Evolutionary conservation across 2,888 invertebrate genomes (phyloP).

Genomic region (Noctua janthe): DNA sequence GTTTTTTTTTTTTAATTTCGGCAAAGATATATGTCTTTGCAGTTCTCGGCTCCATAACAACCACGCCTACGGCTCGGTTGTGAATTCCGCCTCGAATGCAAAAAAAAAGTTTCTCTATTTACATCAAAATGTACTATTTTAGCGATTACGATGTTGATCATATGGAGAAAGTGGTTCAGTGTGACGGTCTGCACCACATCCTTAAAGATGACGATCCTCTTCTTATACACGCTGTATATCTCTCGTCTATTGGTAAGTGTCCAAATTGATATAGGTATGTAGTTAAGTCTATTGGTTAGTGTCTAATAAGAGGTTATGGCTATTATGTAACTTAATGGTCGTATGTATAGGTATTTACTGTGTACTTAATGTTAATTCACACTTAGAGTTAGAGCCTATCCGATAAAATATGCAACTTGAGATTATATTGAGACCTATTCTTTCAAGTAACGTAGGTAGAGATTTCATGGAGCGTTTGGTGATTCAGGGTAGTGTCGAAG

Average conservation of each 20-base stretch:
- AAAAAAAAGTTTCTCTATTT: too few relatives aligned
- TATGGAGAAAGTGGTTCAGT: not conserved
- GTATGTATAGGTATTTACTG: not conserved
- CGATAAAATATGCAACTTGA: not conserved
- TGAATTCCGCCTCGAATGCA: too few relatives aligned
- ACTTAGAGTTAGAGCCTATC: not conserved
- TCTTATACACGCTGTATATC: not conserved
- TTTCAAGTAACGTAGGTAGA: not conserved
- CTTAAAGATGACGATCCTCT: not conserved
- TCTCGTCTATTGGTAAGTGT: slow-evolving; percentile 54
- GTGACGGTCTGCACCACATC: not conserved
- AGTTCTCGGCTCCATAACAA: too few relatives aligned
- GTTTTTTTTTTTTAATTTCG: too few relatives aligned
- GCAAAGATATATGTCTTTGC: too few relatives aligned
- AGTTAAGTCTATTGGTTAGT: not conserved
- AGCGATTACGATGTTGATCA: not conserved
- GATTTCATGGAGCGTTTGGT: too few relatives aligned
- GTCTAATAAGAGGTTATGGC: slow-evolving; percentile 20
- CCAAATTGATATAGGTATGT: slow-evolving; percentile 38
- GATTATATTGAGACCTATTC: not conserved
- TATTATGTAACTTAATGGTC: slow-evolving; percentile 1
- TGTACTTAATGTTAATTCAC: slow-evolving; percentile 3
- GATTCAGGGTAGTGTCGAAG: too few relatives aligned
- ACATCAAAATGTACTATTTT: too few relatives aligned
- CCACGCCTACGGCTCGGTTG: too few relatives aligned